These are phyloP conservation scores for Sinocyclocheilus maitianheensis DNA, from an alignment of 2,113 vertebrate genomes.

Conservation along the genomic window DNA sequence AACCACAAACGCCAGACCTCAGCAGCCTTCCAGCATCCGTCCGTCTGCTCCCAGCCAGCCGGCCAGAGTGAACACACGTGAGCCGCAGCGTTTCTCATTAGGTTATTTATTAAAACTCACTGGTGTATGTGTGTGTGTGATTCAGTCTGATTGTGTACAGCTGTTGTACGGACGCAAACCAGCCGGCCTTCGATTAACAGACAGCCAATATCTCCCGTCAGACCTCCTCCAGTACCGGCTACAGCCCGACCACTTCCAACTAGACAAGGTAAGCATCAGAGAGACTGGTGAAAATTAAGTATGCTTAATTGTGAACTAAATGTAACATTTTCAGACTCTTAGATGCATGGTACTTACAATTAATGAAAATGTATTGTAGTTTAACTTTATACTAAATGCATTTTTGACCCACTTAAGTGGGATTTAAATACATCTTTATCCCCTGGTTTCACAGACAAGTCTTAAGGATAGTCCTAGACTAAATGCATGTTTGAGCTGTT, in stretches of 20 bases:
- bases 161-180: slow-evolving; percentile 44
- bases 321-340: neutral
- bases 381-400: neutral
- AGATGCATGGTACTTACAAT: neutral
- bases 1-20: slow-evolving; percentile 42
- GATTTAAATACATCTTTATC: neutral
- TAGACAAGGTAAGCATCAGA: slow-evolving; percentile 50
- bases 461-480: too few relatives aligned
- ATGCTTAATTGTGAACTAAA: too few relatives aligned
- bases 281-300: too few relatives aligned
- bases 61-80: slow-evolving; percentile 61
- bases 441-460: too few relatives aligned
- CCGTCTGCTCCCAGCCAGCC: slow-evolving; percentile 46
- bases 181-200: slow-evolving; percentile 36
- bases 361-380: neutral
- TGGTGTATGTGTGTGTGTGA: neutral
- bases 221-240: slow-evolving; percentile 39
- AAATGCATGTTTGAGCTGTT: too few relatives aligned
- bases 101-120: neutral
- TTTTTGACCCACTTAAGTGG: neutral
- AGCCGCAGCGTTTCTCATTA: slow-evolving; percentile 43
- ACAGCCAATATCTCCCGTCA: slow-evolving; percentile 39
- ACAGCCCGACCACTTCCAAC: slow-evolving; percentile 36
- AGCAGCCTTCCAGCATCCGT: neutral
- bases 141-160: slow-evolving; percentile 34